Evolutionary conservation across 2,113 vertebrate species (phyloP), one percentile per base, ranked within the genome.

Genomic region (Geothlypis trichas): DNA sequence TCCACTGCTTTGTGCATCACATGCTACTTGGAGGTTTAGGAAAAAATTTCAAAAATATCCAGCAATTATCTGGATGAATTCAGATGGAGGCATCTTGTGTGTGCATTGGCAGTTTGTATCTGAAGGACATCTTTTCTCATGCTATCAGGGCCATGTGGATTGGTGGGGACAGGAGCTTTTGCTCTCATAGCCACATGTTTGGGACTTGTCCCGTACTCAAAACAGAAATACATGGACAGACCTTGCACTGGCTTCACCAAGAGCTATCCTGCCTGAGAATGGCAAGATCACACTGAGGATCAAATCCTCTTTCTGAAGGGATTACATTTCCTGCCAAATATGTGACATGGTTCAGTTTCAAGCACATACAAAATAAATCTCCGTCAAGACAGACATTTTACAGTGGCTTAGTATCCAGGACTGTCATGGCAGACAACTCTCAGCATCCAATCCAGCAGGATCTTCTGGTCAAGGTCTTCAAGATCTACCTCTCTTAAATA

Each of bases 311-410:
- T 95, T 96, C 79, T 86, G 79, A 79, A 90, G 49, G 88, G 92
- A 96, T 96, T 96, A 96, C 35, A 39, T 54, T 86, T 94, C 69
- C 93, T 94, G 92, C 95, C 90, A 95, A 94, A 92, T 84, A 72
- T 84, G 52, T 94, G 90, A 94, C 79, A 95, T 41, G 52, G 82
- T 93, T 96, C 85, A 35, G 65, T 94, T 96, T 93, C 68, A 86
- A 95, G 68, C 58, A 58, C 57, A 62, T 42, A 92, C 44, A 69
- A 55, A 96, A 82, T 49, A 93, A 91, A 93, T 91, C 84, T 89
- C 51, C 27, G 20, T 94, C 90, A 92, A 87, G 79, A 92, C 79
- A 94, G 93, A 81, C 47, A 41, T 96, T 91, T 92, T 94, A 44
- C 76, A 84, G 49, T 92, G 72, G 85, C 72, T 96, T 93, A 92